Evolutionary conservation across 2,888 invertebrate species (phyloP), one percentile per base, ranked within the genome.

Genomic region (Oscheius myriophilus): DNA sequence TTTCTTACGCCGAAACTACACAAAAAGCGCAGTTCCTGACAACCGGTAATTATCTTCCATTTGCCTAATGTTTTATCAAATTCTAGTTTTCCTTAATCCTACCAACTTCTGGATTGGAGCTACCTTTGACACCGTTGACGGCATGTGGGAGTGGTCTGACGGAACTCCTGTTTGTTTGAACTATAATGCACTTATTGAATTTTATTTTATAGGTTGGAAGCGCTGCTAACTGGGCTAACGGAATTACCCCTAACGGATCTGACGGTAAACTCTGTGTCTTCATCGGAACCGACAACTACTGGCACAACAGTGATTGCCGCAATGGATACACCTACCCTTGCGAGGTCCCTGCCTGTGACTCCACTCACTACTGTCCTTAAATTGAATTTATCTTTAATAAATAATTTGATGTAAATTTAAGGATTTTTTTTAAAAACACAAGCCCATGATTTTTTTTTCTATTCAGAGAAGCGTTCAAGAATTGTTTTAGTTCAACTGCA

Each of bases 121-220:
- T 11, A n/a, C 11, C 1, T 67, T 16, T n/a, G 66, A 67, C 54
- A 26, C 16, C 4, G 25, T 18, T n/a, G 12, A 42, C 14, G 18
- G 26, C 26, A 16, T 11, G 25, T 65, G 65, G 65, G 43, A 25
- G 23, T 65, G 55, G 65, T 23, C 26, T 2, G 65, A 65, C 23
- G 55, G 55, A 12, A 33, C 45, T 25, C 9, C 45, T 1, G 42
- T 53, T 6, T 18, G 26, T 23, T 25, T 6, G 3, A 4, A 2
- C 23, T 11, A 6, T 11, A 53, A 23, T 11, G 2, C 2, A 18
- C 2, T 53, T 4, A 14, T 53, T 4, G 3, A 46, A 46, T 12
- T 43, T 43, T 14, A 18, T 3, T 18, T 18, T 18, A 18, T 12
- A 18, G 46, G 16, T 42, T 18, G 63, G 63, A 18, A 39, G 1